Evolutionary conservation across 1,140 invertebrate genomes (phyloP), one percentile per base, ranked within the genome.

Genomic region (Platorchestia sp.): DNA sequence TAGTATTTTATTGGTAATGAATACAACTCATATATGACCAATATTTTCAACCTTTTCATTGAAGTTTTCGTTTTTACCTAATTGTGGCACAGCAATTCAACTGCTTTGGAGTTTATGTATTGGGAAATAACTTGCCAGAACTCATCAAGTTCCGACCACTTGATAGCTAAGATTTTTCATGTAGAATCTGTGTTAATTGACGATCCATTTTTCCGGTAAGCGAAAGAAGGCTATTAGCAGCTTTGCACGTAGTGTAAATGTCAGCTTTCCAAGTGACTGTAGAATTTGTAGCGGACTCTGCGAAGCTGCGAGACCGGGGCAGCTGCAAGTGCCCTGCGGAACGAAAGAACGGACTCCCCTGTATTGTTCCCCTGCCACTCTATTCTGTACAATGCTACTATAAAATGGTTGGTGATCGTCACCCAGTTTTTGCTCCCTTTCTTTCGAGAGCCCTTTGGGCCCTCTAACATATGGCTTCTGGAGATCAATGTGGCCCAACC

Each of bases 321-420:
- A 75, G 59, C 59, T 75, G 59, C 59, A 75, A 75, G 59, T 75
- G 59, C 59, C 59, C 59, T 75, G 87, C 16, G 41, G 87, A 41
- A 27, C 87, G 87, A 89, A 42, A 3, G 87, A 89, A 89, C 41
- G 41, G 41, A 16, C 41, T 44, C 87, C n/a, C 5, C 10, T 89
- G n/a, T 44, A 89, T 89, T 89, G 41, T 89, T 89, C 87, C 87
- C 87, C 87, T 89, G 43, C n/a, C 87, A 89, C 27, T 89, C 87
- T 41, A 42, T 41, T 89, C 59, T 75, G 59, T 89, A 89, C 87
- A 89, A 89, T 89, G 87, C 87, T 44, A 89, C 87, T 89, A 44
- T 89, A 89, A 89, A 89, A 89, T 89, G 87, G 87, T 41, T 89
- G 87, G 22, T 89, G 87, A 89, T 89, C 87, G 87, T 89, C 87